phyloP scores from a whole-genome alignment of 2,113 vertebrate species.

The Heterotis niloticus region DNA sequence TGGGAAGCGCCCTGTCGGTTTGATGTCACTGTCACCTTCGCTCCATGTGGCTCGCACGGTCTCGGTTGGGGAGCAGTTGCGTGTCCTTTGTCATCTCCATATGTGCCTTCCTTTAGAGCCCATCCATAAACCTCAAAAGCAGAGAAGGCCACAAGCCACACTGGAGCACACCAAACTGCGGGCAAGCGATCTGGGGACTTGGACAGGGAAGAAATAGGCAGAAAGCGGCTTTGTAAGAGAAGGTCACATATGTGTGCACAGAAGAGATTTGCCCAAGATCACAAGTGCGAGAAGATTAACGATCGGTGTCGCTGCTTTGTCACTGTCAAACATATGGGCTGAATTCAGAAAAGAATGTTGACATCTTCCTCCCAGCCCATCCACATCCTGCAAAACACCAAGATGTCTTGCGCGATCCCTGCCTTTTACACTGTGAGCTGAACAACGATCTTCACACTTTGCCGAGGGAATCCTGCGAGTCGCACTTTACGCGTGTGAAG shows the following conservation, averaged over 20 bases:
- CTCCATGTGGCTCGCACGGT: conserved; percentile 52
- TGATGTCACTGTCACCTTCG: conserved; percentile 55
- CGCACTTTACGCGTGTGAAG: background rate
- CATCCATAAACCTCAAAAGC: conserved; percentile 3
- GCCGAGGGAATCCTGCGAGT: background rate
- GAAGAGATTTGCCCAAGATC: conserved; percentile 57
- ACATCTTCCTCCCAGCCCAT: conserved; percentile 38
- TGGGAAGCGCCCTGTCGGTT: conserved; percentile 28
- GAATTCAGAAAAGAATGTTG: conserved; percentile 49
- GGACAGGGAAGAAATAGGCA: conserved; percentile 56
- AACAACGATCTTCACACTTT: background rate
- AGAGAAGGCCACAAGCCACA: conserved; percentile 30
- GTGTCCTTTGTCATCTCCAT: conserved; percentile 45
- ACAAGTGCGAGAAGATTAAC: conserved; percentile 62
- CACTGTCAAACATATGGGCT: conserved; percentile 53
- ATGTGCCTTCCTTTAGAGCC: conserved; percentile 36
- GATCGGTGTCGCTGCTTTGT: conserved; percentile 52
- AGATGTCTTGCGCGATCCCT: background rate
- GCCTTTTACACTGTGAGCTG: conserved; percentile 4
- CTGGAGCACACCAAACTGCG: conserved; percentile 37
- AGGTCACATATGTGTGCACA: conserved; percentile 61
- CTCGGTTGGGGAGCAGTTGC: conserved; percentile 32
- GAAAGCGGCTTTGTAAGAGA: conserved; percentile 49
- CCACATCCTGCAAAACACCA: conserved; percentile 11
- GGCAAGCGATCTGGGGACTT: conserved; percentile 36